A percentile compares a stretch with the other conserved stretches of the same genome.
These are phyloP conservation scores for Aplodontia rufa DNA, from an alignment of 2,113 vertebrate genomes.

Conservation along the genomic window DNA sequence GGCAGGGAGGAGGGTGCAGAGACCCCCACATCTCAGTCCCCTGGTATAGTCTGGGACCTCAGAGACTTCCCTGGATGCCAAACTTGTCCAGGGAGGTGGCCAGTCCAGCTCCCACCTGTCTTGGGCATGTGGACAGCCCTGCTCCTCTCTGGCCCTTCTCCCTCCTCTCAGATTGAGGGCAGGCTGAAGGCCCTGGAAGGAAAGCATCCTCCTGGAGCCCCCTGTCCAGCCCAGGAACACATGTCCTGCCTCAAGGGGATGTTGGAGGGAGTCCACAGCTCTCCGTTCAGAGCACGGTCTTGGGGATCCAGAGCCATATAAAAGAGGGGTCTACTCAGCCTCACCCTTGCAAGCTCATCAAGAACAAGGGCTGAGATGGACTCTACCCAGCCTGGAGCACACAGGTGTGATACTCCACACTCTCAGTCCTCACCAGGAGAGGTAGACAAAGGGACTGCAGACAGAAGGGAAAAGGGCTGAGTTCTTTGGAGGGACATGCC, in stretches of 20 bases:
- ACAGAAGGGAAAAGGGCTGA: neutral
- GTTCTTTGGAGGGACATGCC: neutral
- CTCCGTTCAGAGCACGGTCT: neutral
- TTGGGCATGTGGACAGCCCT: neutral
- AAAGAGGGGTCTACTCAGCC: neutral
- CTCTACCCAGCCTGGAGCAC: neutral
- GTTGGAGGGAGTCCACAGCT: neutral
- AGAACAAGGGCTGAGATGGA: neutral
- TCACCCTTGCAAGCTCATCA: neutral
- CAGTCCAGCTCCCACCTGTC: neutral
- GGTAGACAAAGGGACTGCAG: neutral
- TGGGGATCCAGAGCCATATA: neutral
- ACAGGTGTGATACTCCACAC: fast-evolving
- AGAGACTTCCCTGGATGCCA: neutral
- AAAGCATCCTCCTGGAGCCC: neutral
- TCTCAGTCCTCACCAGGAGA: neutral
- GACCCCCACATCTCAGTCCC: neutral
- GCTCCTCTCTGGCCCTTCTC: neutral
- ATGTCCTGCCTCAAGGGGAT: no score
- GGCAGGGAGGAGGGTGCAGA: neutral
- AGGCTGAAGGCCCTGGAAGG: neutral
- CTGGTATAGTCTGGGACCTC: neutral
- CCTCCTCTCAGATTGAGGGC: neutral
- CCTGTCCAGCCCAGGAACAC: neutral
- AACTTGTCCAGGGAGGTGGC: neutral